Conservation (phyloP, 30 jellyfish, hydroid and myxozoan species). For the Aurelia aurita region DNA sequence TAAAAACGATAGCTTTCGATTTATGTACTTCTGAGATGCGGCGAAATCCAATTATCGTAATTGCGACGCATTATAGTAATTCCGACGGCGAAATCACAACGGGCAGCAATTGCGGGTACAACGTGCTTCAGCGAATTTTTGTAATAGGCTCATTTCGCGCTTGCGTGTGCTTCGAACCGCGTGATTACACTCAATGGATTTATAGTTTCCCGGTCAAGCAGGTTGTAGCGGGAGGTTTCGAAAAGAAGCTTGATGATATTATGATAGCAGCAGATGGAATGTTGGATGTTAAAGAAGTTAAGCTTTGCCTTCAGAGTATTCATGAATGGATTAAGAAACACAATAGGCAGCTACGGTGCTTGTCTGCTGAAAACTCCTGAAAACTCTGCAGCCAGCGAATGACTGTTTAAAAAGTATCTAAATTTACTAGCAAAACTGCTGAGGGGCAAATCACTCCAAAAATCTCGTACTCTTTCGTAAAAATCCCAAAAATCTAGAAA, state of each 20-base stretch:
- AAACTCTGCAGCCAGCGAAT: no score
- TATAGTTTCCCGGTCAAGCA: conserved; percentile 27
- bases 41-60: conserved; percentile 36
- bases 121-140: conserved; percentile 19
- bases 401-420: no score
- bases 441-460: no score
- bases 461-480: no score
- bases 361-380: no score
- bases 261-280: conserved; percentile 1
- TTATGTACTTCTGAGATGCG: conserved; percentile 40
- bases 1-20: conserved; percentile 23
- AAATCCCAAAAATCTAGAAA: no score
- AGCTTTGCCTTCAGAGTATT: conserved; percentile 35
- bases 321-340: conserved; percentile 32
- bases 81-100: conserved; percentile 64
- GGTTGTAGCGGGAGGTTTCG: conserved; percentile 36
- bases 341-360: background rate
- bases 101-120: conserved; percentile 64
- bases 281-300: conserved; percentile 24
- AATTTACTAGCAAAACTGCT: no score
- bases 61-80: conserved; percentile 43
- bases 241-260: background rate
- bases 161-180: conserved; percentile 68
- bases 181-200: conserved; percentile 47
- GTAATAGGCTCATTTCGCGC: conserved; percentile 44